Percentiles rank a stretch among this genome's conserved stretches.
These are phyloP conservation scores for Amazona guildingii DNA, from an alignment of 2,113 vertebrate genomes.

Conservation along the genomic window DNA sequence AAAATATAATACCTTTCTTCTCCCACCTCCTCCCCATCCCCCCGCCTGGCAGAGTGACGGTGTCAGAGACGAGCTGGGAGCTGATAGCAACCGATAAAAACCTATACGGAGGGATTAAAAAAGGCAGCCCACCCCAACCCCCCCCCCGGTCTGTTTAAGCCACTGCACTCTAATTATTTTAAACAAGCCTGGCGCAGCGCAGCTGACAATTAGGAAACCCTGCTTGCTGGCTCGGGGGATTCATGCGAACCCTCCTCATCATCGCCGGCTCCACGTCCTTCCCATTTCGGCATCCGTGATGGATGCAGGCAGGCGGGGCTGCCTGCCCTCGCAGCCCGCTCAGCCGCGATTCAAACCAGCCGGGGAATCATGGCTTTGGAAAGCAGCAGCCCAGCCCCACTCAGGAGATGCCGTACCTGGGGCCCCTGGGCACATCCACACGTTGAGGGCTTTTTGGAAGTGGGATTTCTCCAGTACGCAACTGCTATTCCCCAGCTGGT, in stretches of 20 bases:
- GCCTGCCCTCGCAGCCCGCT: slow-evolving; percentile 54
- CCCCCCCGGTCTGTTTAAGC: slow-evolving; percentile 50
- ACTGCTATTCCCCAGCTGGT: neutral
- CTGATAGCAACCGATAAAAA: slow-evolving; percentile 75
- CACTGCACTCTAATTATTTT: slow-evolving; percentile 80
- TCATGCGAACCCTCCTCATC: slow-evolving; percentile 68
- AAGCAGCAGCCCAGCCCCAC: neutral
- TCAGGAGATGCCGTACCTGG: neutral
- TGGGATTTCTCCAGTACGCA: neutral
- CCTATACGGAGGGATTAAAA: slow-evolving; percentile 50
- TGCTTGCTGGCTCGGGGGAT: slow-evolving; percentile 73
- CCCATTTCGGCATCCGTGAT: slow-evolving; percentile 54
- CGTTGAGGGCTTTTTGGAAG: neutral
- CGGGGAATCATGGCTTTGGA: slow-evolving; percentile 46
- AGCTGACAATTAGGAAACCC: slow-evolving; percentile 81
- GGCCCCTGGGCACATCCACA: neutral
- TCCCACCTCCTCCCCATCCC: slow-evolving; percentile 5
- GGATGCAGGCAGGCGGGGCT: slow-evolving; percentile 63
- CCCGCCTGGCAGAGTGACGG: slow-evolving; percentile 64
- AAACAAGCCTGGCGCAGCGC: slow-evolving; percentile 76
- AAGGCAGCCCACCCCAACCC: neutral
- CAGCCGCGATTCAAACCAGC: slow-evolving; percentile 54
- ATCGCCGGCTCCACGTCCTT: slow-evolving; percentile 63
- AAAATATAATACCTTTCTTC: slow-evolving; percentile 68
- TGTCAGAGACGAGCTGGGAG: slow-evolving; percentile 76